These are phyloP conservation scores for Eugnorisma glareosa DNA, from an alignment of 2,888 invertebrate species.

Conservation along the genomic window DNA sequence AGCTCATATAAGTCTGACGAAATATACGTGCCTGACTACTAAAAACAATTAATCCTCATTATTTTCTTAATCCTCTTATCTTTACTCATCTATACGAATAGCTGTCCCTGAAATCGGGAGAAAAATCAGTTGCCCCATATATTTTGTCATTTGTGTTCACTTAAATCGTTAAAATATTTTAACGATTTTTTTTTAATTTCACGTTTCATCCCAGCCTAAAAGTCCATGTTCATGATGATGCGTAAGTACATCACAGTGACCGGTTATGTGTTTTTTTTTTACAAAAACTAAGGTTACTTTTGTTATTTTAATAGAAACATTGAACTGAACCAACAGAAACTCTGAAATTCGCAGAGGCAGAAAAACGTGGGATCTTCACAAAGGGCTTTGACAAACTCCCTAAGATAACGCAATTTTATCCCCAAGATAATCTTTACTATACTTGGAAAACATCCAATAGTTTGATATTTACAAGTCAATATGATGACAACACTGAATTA, in stretches of 20 bases:
- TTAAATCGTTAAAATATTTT: neutral
- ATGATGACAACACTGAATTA: slow-evolving; percentile 42
- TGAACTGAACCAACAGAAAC: neutral
- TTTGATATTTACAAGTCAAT: slow-evolving; percentile 39
- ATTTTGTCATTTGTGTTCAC: neutral
- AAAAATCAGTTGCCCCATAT: neutral
- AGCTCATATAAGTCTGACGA: neutral
- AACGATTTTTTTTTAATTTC: neutral
- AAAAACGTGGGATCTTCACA: neutral
- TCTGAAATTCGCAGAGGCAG: neutral
- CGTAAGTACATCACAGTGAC: neutral
- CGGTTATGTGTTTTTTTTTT: neutral
- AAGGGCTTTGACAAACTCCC: neutral
- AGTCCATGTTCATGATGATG: neutral
- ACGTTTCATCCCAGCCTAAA: neutral
- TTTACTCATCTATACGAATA: neutral
- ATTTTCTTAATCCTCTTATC: neutral
- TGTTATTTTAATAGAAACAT: neutral
- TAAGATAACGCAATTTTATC: neutral
- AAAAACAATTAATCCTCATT: too few relatives aligned
- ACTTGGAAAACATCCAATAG: slow-evolving; percentile 34
- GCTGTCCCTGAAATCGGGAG: neutral
- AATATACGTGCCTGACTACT: neutral
- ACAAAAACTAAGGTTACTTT: neutral
- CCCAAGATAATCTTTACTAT: slow-evolving; percentile 12